phyloP scores from a whole-genome alignment of 2,888 invertebrate genomes.

The Chouioia cunea region DNA sequence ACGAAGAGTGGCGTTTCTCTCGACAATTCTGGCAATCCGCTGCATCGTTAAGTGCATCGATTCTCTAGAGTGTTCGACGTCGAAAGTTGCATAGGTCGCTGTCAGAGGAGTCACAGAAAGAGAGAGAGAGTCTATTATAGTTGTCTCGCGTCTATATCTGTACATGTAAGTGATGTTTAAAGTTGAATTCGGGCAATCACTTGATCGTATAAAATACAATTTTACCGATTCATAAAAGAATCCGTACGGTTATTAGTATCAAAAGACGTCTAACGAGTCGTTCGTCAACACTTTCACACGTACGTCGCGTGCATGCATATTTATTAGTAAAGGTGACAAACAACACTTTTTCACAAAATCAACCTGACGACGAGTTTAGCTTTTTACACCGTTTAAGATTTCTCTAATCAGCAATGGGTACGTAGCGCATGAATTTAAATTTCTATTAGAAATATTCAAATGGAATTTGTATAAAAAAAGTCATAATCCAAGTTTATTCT shows the following conservation, averaged over 20 bases:
- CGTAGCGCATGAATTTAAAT: no score
- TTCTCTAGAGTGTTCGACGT: conserved; percentile 5
- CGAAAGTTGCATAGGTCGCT: not conserved
- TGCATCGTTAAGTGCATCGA: conserved; percentile 11
- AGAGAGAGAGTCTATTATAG: conserved; percentile 10
- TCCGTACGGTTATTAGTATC: not conserved
- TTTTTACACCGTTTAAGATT: no score
- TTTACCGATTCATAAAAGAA: no score
- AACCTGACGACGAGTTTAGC: no score
- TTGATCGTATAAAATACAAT: no score
- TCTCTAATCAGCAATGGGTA: no score
- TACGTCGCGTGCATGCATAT: conserved; percentile 1
- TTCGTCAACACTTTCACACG: conserved; percentile 21
- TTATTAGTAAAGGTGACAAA: conserved; percentile 5
- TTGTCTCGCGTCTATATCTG: not conserved
- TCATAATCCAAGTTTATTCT: no score
- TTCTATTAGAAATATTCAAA: no score
- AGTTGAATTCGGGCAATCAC: no score
- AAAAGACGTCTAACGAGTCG: not conserved
- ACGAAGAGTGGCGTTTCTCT: not conserved
- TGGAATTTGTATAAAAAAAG: not conserved
- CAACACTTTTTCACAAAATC: not conserved
- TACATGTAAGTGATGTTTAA: no score
- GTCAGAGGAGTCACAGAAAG: no score
- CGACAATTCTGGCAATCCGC: not conserved